Conservation (phyloP, 1,140 invertebrate species). For the Hyposmocoma kahamanoa region DNA sequence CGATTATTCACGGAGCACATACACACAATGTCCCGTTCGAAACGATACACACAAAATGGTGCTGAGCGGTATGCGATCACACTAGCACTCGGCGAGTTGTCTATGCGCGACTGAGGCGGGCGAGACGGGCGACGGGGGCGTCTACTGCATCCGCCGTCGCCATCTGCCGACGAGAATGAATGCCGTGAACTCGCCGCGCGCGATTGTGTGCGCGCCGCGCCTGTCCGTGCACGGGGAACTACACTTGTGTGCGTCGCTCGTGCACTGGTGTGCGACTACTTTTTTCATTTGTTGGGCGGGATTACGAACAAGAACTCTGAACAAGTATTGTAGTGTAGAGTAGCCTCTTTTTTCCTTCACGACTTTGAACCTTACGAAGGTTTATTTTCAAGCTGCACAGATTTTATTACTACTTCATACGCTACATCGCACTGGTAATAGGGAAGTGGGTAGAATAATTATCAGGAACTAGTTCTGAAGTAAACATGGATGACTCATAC, state of each 20-base stretch:
- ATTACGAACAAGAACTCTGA: constrained; percentile 38
- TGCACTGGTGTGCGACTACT: constrained; percentile 35
- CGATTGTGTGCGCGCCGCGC: constrained; percentile 37
- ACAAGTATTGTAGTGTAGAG: constrained; percentile 5
- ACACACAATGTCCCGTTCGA: constrained; percentile 70
- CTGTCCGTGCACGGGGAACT: constrained; percentile 26
- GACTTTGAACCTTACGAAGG: constrained; percentile 21
- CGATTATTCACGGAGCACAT: constrained; percentile 67
- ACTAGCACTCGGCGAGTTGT: constrained; percentile 59
- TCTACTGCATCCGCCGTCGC: constrained; percentile 69
- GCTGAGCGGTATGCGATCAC: constrained; percentile 55
- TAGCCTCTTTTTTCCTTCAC: constrained; percentile 33
- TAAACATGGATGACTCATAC: too few species aligned
- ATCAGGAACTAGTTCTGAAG: too few species aligned
- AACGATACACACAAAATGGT: constrained; percentile 68
- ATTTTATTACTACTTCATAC: too few species aligned
- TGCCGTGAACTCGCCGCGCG: constrained; percentile 50
- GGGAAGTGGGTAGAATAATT: too few species aligned
- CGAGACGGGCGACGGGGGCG: constrained; percentile 24
- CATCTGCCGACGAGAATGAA: constrained; percentile 72
- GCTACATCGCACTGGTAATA: too few species aligned
- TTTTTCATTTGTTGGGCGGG: constrained; percentile 52
- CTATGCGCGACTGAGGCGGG: constrained; percentile 67
- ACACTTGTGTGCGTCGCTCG: constrained; percentile 28
- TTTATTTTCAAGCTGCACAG: too few species aligned